A percentile compares a stretch with the other conserved stretches of the same genome.
Conservation (phyloP, 2,888 invertebrate species). For the Koerneria pararmatus region DNA sequence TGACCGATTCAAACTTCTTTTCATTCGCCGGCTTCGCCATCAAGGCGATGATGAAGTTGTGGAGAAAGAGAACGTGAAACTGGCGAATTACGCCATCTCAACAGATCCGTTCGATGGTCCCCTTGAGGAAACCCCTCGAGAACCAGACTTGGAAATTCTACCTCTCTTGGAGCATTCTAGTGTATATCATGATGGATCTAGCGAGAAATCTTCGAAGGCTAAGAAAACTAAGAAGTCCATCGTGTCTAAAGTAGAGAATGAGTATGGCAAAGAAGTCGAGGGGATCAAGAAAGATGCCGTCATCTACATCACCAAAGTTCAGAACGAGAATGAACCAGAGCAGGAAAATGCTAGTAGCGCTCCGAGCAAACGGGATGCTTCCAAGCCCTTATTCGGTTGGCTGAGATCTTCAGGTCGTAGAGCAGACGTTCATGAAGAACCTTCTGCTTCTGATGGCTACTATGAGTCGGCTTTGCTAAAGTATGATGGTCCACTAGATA, state of each 20-base stretch:
- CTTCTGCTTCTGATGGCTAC: slow-evolving; percentile 10
- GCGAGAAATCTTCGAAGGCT: slow-evolving; percentile 5
- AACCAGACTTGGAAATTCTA: slow-evolving; percentile 4
- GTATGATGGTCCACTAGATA: slow-evolving; percentile 15
- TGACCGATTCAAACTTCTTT: not conserved
- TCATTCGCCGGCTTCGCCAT: slow-evolving; percentile 4
- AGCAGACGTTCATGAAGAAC: not conserved
- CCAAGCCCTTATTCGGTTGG: slow-evolving; percentile 17
- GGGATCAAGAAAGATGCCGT: slow-evolving; percentile 5
- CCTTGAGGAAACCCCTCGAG: slow-evolving; percentile 13
- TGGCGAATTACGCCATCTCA: slow-evolving; percentile 12
- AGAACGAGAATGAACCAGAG: slow-evolving; percentile 10
- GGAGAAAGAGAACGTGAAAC: slow-evolving; percentile 11
- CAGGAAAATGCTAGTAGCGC: not conserved
- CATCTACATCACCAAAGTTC: slow-evolving; percentile 16
- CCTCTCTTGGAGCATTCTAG: slow-evolving; percentile 8
- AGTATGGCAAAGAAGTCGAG: slow-evolving; percentile 1
- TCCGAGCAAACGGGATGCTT: not conserved
- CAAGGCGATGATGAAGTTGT: slow-evolving; percentile 15
- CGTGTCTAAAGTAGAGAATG: not conserved
- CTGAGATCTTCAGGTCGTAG: slow-evolving; percentile 9
- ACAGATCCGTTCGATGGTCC: slow-evolving; percentile 13
- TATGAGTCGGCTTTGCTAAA: not conserved
- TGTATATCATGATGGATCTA: slow-evolving; percentile 9
- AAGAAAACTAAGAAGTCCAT: slow-evolving; percentile 13